Conservation (phyloP, 2,113 vertebrate genomes). For the Capreolus pygargus region DNA sequence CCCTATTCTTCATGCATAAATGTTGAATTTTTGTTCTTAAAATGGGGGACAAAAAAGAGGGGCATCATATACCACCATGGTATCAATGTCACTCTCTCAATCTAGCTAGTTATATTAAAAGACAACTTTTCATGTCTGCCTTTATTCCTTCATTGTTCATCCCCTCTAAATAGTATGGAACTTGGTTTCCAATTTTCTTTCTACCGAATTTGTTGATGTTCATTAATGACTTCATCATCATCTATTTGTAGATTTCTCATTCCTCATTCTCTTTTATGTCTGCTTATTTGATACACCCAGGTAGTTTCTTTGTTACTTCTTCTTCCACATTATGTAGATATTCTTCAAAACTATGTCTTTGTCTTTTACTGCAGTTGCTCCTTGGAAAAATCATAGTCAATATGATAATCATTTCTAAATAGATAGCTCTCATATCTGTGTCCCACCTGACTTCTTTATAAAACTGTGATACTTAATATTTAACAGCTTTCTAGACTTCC, state of each 20-base stretch:
- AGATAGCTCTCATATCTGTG: neutral
- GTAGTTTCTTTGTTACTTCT: neutral
- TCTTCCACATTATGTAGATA: neutral
- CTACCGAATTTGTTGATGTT: neutral
- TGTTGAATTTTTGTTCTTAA: neutral
- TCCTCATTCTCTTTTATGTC: neutral
- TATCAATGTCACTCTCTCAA: neutral
- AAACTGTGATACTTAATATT: neutral
- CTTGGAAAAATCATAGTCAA: neutral
- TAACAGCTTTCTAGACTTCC: neutral
- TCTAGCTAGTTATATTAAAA: neutral
- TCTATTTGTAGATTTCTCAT: neutral
- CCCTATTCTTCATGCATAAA: neutral
- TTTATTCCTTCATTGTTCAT: neutral
- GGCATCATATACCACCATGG: neutral
- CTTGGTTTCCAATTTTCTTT: neutral
- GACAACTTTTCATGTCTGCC: neutral
- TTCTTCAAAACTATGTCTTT: neutral
- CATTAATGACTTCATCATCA: neutral
- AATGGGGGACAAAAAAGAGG: neutral
- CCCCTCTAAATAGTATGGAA: neutral
- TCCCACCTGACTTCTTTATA: neutral
- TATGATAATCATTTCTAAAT: neutral
- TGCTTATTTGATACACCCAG: neutral
- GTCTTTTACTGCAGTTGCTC: neutral